These are phyloP conservation scores for Cydia strobilella DNA, from an alignment of 1,140 invertebrate species.

Conservation along the genomic window DNA sequence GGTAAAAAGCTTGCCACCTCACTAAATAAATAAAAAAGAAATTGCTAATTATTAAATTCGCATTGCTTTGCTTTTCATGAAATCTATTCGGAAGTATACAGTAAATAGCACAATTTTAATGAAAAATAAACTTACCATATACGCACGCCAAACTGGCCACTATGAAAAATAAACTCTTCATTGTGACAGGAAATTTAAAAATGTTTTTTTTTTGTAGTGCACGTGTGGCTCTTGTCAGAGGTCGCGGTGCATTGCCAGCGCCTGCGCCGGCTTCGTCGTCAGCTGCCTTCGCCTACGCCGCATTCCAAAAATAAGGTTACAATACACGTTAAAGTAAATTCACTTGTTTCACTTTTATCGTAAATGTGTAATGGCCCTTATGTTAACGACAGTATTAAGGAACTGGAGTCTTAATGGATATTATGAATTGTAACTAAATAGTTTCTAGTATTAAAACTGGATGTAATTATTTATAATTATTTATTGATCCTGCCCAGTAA, in stretches of 20 bases:
- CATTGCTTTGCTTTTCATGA: neutral
- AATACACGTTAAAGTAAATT: neutral
- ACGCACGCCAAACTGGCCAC: constrained; percentile 49
- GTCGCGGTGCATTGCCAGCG: constrained; percentile 65
- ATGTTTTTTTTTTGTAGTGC: constrained; percentile 42
- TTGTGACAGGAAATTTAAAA: constrained; percentile 44
- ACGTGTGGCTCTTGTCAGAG: constrained; percentile 68
- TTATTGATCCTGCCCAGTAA: too few species aligned
- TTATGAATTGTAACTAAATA: neutral
- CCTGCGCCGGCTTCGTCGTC: constrained; percentile 48
- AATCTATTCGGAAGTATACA: neutral
- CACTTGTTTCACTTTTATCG: constrained; percentile 1
- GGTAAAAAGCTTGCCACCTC: neutral
- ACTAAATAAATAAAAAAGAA: neutral
- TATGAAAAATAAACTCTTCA: constrained; percentile 61
- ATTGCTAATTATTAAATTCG: neutral
- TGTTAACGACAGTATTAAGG: constrained; percentile 11
- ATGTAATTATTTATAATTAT: too few species aligned
- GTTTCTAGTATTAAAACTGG: neutral
- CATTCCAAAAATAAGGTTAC: constrained; percentile 42
- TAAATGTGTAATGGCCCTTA: constrained; percentile 23
- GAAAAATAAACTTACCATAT: constrained; percentile 55
- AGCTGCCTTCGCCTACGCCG: constrained; percentile 48
- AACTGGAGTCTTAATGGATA: neutral
- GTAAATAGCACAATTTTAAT: neutral